Conservation (phyloP, 2,113 vertebrate genomes). For the Fulmarus glacialis region DNA sequence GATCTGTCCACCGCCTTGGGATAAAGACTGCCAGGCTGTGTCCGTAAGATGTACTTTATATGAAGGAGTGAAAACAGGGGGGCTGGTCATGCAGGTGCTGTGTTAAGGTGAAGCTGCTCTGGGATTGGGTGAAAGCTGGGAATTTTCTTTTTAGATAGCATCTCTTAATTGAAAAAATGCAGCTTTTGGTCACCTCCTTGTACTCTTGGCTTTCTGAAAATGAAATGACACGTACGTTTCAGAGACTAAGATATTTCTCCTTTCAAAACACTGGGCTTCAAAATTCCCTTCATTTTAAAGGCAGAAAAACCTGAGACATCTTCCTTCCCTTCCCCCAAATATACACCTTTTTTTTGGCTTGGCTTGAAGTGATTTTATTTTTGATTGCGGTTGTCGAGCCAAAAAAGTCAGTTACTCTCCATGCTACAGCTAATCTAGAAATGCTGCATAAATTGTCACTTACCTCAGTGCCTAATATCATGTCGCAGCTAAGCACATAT, state of each 20-base stretch:
- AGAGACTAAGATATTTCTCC: neutral
- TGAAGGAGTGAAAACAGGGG: neutral
- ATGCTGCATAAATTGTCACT: slow-evolving; percentile 52
- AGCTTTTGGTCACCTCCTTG: neutral
- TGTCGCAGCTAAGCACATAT: neutral
- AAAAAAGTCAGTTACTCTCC: neutral
- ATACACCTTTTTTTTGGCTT: neutral
- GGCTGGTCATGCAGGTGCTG: neutral
- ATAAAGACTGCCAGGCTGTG: neutral
- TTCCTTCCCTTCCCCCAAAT: neutral
- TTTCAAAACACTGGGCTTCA: neutral
- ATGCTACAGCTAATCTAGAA: neutral
- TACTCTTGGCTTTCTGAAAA: neutral
- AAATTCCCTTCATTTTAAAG: neutral
- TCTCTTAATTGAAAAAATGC: neutral
- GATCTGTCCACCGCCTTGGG: rapidly evolving
- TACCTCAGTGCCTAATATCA: neutral
- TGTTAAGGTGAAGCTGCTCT: neutral
- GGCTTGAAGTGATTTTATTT: neutral
- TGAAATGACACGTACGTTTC: neutral
- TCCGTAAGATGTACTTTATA: neutral
- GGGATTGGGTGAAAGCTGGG: neutral
- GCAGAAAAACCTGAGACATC: neutral
- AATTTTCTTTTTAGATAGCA: neutral
- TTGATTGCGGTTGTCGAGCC: neutral